phyloP scores from a whole-genome alignment of 2,888 invertebrate species.

The Macrosiphum euphorbiae region DNA sequence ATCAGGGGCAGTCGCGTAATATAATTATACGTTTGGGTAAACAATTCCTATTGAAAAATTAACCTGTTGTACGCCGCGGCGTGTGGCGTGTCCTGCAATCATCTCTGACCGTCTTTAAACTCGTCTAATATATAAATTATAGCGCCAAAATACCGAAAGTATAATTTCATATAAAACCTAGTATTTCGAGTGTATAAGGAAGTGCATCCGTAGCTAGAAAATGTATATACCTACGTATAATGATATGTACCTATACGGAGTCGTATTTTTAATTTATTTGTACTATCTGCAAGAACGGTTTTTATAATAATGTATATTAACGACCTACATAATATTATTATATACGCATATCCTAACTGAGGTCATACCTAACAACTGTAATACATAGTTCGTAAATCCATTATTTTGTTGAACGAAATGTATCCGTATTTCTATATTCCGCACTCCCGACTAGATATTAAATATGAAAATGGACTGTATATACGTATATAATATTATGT shows the following conservation, averaged over 20 bases:
- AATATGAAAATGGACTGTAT: background rate
- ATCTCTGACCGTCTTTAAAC: background rate
- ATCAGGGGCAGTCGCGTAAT: background rate
- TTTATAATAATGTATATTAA: background rate
- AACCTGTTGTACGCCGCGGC: background rate
- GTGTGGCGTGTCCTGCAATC: background rate
- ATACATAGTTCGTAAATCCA: background rate
- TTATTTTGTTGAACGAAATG: background rate
- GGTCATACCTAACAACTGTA: background rate
- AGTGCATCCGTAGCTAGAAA: background rate
- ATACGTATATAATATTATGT: background rate
- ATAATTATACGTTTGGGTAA: slow-evolving; percentile 47
- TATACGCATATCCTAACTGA: background rate
- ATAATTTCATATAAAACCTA: background rate
- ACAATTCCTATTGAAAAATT: slow-evolving; percentile 50
- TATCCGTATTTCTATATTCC: background rate
- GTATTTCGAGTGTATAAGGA: background rate
- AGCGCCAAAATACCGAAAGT: background rate
- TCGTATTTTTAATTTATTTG: background rate
- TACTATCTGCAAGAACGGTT: background rate
- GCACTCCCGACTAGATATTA: background rate
- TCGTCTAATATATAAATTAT: background rate
- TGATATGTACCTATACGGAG: background rate
- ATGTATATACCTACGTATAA: background rate
- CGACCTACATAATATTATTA: background rate